Evolutionary conservation across 2,888 invertebrate genomes (phyloP), one percentile per base, ranked within the genome.

Genomic region (Caenorhabditis sulstoni): DNA sequence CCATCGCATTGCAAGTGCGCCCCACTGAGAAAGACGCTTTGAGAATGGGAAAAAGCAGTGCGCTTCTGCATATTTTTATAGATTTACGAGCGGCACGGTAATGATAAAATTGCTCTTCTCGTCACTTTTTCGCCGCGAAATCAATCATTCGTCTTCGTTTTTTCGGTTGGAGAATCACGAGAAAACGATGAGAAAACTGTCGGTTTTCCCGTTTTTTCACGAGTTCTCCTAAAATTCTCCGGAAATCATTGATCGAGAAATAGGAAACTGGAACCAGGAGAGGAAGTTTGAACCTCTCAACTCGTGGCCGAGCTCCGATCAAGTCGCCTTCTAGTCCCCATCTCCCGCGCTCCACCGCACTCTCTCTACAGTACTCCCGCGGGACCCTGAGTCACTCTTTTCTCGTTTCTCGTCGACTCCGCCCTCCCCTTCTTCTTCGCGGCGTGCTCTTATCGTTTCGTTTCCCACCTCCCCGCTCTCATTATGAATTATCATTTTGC

Each of bases 401-500:
- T 16, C 22, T 22, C 11, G 41, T 11, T 41, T 53, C 35, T 47
- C 18, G 18, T 47, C 18, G 37, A 35, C 18, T 52, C 52, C 29
- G 23, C 23, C 53, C 41, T 41, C 41, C 37, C 35, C 35, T 35
- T 53, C 16, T 22, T 5, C 57, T 8, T 58, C 23, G 18, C 41
- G 41, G 44, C 11, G 22, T 44, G 44, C 14, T 41, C 57, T 16
- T 41, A 44, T 44, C n/a, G n/a, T n/a, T n/a, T n/a, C n/a, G n/a
- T 41, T 57, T 41, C 57, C 41, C n/a, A 52, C 29, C 52, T 23
- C 57, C 20, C 37, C 45, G n/a, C n/a, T n/a, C 47, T 59, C 45
- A 47, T 61, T 62, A 50, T 52, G 53, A 65, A 65, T 65, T 65
- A 65, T 65, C 65, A 65, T 44, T 22, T 44, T 45, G 22, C 41